Conservation (phyloP, 2,113 vertebrate species). For the Circaetus cinerascens region DNA sequence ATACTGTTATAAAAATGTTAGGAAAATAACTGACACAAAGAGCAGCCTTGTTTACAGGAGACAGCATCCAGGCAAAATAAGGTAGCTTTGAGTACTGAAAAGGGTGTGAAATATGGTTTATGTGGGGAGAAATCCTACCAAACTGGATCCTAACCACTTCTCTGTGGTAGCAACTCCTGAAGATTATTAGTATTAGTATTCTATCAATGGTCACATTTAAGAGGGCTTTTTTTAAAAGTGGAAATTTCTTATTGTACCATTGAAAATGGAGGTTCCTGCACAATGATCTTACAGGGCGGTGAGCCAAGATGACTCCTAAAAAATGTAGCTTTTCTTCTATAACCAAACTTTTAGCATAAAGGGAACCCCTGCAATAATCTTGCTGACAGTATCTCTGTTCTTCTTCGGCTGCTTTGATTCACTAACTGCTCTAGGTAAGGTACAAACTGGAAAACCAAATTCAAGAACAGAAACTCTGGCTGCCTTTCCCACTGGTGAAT, state of each 20-base stretch:
- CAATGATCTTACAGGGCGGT: background rate
- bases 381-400: background rate
- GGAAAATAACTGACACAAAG: background rate
- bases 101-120: background rate
- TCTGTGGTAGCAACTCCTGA: background rate
- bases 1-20: background rate
- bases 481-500: background rate
- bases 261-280: background rate
- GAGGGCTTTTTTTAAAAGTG: background rate
- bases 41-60: background rate
- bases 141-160: background rate
- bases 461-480: background rate
- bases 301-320: background rate
- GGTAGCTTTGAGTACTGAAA: background rate
- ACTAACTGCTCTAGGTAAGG: background rate
- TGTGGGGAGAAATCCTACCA: background rate
- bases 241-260: accelerated
- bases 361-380: background rate
- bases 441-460: background rate
- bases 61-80: background rate
- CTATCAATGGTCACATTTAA: accelerated
- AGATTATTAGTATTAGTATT: background rate
- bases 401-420: too few species aligned
- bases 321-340: background rate
- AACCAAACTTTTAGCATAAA: background rate